Base-by-base conservation (phyloP, 1,140 invertebrate species). In the Bombus sibiricus region DNA sequence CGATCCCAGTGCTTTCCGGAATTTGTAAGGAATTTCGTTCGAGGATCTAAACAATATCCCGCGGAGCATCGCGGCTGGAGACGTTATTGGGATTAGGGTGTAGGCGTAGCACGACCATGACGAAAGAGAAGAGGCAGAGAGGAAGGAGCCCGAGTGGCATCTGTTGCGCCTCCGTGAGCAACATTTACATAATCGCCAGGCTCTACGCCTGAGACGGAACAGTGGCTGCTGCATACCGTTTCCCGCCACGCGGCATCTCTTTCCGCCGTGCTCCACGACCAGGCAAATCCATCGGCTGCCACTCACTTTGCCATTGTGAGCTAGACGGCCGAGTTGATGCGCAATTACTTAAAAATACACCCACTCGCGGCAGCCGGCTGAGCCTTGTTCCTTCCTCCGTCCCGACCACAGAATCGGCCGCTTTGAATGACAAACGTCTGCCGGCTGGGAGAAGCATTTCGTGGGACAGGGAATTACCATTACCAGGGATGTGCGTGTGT, bases 111-210 rank as follows among this genome's bases (percentile, higher is more conserved):
- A 28, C 69, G 53, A 72, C 69, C 79, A 82, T 75, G 87, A 68
- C 66, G 80, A 85, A 75, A 79, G 77, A 85, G 80, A 85, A 81
- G 76, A 81, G 72, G 71, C 57, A 80, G 71, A 62, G 69, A 62
- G 72, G 89, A 80, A 84, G 83, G 86, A 73, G 69, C 43, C 66
- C n/a, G 83, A 90, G 87, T 93, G 92, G 93, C 94, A 95, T 94
- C 94, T 95, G 94, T 95, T 95, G 94, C 94, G 93, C 93, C 91
- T 94, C 93, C 93, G 91, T 92, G 92, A 94, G 92, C 93, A 94
- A 93, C 93, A 94, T 94, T 95, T 95, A 92, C 94, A 95, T 95
- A 95, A 95, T 94, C 94, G 94, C 90, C 86, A 71, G 86, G 87
- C 92, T 90, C 64, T 64, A 81, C 79, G 15, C 78, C 53, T 53